Base-by-base conservation (phyloP, 2,888 invertebrate genomes). In the Diploptera punctata region DNA sequence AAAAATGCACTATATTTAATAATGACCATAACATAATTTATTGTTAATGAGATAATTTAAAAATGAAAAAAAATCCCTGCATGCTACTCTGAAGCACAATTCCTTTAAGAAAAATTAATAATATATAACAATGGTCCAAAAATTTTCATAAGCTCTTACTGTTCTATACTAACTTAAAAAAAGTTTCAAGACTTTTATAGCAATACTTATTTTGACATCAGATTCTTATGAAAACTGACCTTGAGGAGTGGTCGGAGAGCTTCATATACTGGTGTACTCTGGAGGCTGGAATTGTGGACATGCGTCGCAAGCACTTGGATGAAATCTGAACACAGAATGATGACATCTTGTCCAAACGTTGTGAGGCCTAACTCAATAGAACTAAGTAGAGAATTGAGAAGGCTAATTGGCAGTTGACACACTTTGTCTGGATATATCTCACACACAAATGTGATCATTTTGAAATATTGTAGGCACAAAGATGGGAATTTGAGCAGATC, bases 401-500 rank as follows among this genome's bases (percentile, higher is more conserved):
- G 81, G 62, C 86, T 84, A 10, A 83, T 80, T 0, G 87, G 85
- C 65, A 89, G 78, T 19, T 80, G 71, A 68, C 77, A 77, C n/a
- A 80, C 84, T 80, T 89, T 89, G 69, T 89, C 88, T 0, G 91
- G 89, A 79, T 89, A 87, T 72, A 89, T 84, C 79, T 91, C 91
- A 76, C 88, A 88, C 62, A 91, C 84, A 77, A 88, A 87, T 24
- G 88, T 85, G 67, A 92, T 83, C 80, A 92, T 86, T 73, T 77
- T 78, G 76, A 78, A 89, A 80, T 87, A 90, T 82, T 90, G 88
- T 38, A 85, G 82, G 80, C 91, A 91, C 38, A 93, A 81, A 1
- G 85, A 84, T 1, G 92, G 92, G 80, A 91, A 90, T 81, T 90
- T 90, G 38, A 94, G 83, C 68, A 93, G 82, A 77, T 92, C 90